Conservation (phyloP, 2,797 vertebrate genomes). For the Semaprochilodus insignis region DNA sequence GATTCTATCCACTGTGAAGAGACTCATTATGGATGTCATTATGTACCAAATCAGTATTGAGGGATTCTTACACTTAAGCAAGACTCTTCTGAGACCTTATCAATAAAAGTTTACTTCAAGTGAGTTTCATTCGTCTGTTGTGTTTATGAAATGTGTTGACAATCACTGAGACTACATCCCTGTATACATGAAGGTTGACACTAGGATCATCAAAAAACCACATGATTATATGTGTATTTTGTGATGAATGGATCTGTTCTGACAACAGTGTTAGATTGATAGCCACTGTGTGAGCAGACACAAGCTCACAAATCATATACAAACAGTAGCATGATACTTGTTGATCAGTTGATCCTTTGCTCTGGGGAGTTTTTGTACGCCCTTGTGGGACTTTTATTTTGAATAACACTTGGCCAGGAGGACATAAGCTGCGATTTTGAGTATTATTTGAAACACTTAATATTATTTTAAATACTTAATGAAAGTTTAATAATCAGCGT, state of each 20-base stretch:
- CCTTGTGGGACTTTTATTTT: neutral
- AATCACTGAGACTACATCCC: neutral
- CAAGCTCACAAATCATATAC: too few relatives aligned
- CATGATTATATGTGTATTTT: too few relatives aligned
- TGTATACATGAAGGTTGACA: neutral
- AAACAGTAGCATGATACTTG: too few relatives aligned
- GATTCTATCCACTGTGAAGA: constrained; percentile 86
- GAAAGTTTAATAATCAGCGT: neutral
- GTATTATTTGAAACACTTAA: too few relatives aligned
- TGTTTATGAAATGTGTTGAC: constrained; percentile 48
- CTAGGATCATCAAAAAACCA: too few relatives aligned
- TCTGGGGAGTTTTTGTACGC: too few relatives aligned
- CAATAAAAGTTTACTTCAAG: constrained; percentile 86
- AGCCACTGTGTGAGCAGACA: too few relatives aligned
- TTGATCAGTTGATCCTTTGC: too few relatives aligned
- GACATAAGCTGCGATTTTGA: neutral
- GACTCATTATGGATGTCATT: constrained; percentile 87
- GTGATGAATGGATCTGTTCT: neutral
- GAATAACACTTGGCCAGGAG: neutral
- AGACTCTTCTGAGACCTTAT: constrained; percentile 86
- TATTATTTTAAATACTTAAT: neutral
- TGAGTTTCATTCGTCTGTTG: constrained; percentile 66
- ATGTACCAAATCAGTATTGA: constrained; percentile 89
- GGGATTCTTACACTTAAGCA: constrained; percentile 80
- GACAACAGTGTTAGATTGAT: neutral